phyloP scores from a whole-genome alignment of 2,797 vertebrate species.

The Chelon labrosus region DNA sequence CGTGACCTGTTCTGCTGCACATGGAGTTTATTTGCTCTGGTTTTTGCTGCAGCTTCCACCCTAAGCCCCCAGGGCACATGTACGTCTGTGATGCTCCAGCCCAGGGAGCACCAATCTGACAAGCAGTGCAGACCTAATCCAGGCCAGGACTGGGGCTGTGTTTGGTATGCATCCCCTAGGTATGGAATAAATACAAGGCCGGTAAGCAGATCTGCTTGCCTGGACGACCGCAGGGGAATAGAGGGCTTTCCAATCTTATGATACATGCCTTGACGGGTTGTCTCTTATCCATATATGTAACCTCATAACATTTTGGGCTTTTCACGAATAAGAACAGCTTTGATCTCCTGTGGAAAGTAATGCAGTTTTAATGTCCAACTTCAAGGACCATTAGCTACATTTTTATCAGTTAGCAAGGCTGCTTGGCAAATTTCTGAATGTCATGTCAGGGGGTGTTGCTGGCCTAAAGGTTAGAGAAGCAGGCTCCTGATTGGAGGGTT shows the following conservation, averaged over 20 bases:
- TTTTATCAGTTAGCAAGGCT: slow-evolving; percentile 72
- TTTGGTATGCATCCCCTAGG: slow-evolving; percentile 88
- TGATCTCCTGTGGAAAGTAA: slow-evolving; percentile 82
- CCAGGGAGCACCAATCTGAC: slow-evolving; percentile 82
- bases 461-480: slow-evolving; percentile 45
- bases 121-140: slow-evolving; percentile 81
- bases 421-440: slow-evolving; percentile 59
- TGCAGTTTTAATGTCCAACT: slow-evolving; percentile 82
- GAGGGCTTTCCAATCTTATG: slow-evolving; percentile 56
- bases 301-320: slow-evolving; percentile 79
- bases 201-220: slow-evolving; percentile 73
- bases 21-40: slow-evolving; percentile 79
- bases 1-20: slow-evolving; percentile 77
- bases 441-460: slow-evolving; percentile 55
- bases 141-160: slow-evolving; percentile 80
- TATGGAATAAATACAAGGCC: slow-evolving; percentile 78
- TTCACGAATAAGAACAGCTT: slow-evolving; percentile 81
- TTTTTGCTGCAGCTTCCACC: slow-evolving; percentile 64
- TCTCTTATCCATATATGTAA: slow-evolving; percentile 80
- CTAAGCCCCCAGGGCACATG: slow-evolving; percentile 67
- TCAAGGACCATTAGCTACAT: slow-evolving; percentile 79
- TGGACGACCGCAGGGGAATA: slow-evolving; percentile 54
- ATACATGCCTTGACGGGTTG: slow-evolving; percentile 74
- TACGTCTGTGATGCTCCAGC: slow-evolving; percentile 67
- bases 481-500: slow-evolving; percentile 56